These are phyloP conservation scores for Drosophila baimaii DNA, from an alignment of 1,140 invertebrate genomes.

Conservation along the genomic window DNA sequence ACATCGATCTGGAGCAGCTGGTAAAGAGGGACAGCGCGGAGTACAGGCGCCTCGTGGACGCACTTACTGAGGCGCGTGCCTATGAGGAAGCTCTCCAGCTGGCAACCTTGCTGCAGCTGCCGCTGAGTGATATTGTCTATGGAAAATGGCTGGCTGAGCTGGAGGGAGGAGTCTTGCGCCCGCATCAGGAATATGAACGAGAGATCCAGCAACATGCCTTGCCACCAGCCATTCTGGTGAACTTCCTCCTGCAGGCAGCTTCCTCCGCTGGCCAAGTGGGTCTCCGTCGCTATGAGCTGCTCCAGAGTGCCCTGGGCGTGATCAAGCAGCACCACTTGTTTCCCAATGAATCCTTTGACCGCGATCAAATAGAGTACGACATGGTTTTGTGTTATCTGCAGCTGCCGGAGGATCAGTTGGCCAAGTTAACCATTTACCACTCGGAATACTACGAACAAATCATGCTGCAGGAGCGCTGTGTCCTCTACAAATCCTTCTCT, in stretches of 20 bases:
- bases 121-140: constrained; percentile 78
- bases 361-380: constrained; percentile 82
- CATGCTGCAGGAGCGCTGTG: constrained; percentile 76
- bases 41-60: constrained; percentile 63
- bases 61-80: constrained; percentile 62
- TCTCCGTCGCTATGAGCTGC: constrained; percentile 60
- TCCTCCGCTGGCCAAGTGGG: constrained; percentile 10
- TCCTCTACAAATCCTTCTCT: constrained; percentile 79
- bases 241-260: constrained; percentile 73
- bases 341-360: constrained; percentile 79
- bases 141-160: constrained; percentile 74
- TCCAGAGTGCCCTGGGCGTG: constrained; percentile 70
- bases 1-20: constrained; percentile 65
- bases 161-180: constrained; percentile 50
- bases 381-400: constrained; percentile 76
- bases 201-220: constrained; percentile 70
- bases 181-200: constrained; percentile 64
- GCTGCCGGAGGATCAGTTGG: constrained; percentile 25
- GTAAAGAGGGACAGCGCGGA: constrained; percentile 53
- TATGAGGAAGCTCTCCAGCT: constrained; percentile 76
- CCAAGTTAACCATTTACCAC: constrained; percentile 59
- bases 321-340: constrained; percentile 79
- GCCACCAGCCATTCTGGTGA: constrained; percentile 73
- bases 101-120: constrained; percentile 67
- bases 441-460: constrained; percentile 83